Percentiles rank a stretch among this genome's conserved stretches.
Conservation (phyloP, 2,113 vertebrate genomes). For the Cariama cristata region DNA sequence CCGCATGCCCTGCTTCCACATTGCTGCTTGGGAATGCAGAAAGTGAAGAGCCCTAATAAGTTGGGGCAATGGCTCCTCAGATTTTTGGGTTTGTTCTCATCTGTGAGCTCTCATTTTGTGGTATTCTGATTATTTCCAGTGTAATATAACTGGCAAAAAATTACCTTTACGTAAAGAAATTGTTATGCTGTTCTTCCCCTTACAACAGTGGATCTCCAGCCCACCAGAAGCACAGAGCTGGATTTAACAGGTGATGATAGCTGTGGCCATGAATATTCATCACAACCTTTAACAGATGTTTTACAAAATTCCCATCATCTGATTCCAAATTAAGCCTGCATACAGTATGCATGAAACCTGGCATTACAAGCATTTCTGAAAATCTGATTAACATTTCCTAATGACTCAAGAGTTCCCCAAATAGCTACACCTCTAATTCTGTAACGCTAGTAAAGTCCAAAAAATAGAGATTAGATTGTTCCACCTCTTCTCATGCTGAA, state of each 20-base stretch:
- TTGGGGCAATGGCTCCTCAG: background rate
- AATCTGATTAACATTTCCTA: conserved; percentile 39
- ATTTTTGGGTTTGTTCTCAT: background rate
- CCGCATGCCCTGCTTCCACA: background rate
- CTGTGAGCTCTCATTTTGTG: background rate
- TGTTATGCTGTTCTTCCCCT: background rate
- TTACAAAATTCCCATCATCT: background rate
- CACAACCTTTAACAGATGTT: conserved; percentile 38
- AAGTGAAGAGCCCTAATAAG: background rate
- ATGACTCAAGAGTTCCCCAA: background rate
- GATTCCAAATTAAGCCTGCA: background rate
- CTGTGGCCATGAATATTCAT: conserved; percentile 41
- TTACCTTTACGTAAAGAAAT: background rate
- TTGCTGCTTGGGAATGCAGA: background rate
- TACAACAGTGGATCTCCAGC: background rate
- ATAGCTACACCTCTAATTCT: background rate
- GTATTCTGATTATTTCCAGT: background rate
- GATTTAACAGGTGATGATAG: background rate
- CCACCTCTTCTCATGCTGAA: background rate
- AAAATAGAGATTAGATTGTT: background rate
- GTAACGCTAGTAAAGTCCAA: background rate
- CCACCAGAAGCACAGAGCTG: background rate
- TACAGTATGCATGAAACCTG: background rate
- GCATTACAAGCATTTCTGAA: conserved; percentile 4
- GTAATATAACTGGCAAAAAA: background rate